Evolutionary conservation across 2,888 invertebrate genomes (phyloP).

Genomic region (Callinectes sapidus): DNA sequence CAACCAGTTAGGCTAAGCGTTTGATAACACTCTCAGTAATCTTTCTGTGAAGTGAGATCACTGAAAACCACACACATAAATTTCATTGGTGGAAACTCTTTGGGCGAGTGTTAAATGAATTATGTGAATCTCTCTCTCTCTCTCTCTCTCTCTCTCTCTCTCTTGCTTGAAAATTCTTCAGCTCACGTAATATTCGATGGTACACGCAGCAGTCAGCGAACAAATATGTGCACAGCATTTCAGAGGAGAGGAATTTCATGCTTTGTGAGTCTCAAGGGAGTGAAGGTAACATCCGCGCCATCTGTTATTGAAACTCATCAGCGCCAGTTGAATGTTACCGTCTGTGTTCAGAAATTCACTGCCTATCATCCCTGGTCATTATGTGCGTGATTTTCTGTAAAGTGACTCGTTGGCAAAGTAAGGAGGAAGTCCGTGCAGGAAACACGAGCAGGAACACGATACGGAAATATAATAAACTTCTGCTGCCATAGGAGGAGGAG

Average conservation of each 20-base stretch:
- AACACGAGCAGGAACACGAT: not conserved
- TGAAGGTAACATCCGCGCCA: not conserved
- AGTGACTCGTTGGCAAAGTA: not conserved
- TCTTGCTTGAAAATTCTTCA: not conserved
- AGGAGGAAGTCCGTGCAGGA: not conserved
- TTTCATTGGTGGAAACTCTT: not conserved
- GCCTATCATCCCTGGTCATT: not conserved
- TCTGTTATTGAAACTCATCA: not conserved
- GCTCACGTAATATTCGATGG: not conserved
- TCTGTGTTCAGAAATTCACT: not conserved
- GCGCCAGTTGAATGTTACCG: not conserved
- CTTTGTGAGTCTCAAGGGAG: not conserved
- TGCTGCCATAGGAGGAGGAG: not conserved
- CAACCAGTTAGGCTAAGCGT: not conserved
- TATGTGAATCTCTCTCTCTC: not conserved
- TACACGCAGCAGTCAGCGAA: not conserved
- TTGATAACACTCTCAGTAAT: not conserved
- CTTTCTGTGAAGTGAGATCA: not conserved
- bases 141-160: not conserved
- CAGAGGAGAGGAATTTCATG: not conserved
- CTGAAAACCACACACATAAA: not conserved
- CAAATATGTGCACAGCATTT: not conserved
- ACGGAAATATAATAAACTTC: not conserved
- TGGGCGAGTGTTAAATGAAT: no score
- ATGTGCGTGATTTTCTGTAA: not conserved